phyloP scores from a whole-genome alignment of 2,888 invertebrate genomes.

The Pegoplata infirma region DNA sequence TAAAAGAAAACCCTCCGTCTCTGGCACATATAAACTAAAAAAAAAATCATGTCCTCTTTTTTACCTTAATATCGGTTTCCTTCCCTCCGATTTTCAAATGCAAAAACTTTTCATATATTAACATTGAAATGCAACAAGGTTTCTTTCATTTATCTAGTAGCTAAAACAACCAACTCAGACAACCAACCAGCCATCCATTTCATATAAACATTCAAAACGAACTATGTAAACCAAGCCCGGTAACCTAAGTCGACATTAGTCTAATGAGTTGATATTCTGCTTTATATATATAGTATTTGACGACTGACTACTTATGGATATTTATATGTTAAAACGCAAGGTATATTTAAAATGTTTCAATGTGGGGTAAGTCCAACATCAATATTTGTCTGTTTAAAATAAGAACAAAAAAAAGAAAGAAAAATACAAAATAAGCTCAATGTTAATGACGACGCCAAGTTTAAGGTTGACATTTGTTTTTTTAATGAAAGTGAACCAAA shows the following conservation, averaged over 20 bases:
- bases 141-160: constrained; percentile 9
- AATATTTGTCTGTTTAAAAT: constrained; percentile 30
- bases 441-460: constrained; percentile 31
- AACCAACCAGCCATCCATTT: constrained; percentile 2
- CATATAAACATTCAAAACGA: too few relatives aligned
- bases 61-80: too few relatives aligned
- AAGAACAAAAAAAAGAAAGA: neutral
- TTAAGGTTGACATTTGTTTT: constrained; percentile 44
- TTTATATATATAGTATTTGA: too few relatives aligned
- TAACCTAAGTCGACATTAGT: constrained; percentile 36
- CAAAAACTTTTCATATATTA: constrained; percentile 24
- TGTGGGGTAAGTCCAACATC: constrained; percentile 44
- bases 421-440: constrained; percentile 12
- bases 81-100: neutral
- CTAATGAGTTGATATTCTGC: constrained; percentile 38
- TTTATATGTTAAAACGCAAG: neutral
- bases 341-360: constrained; percentile 14
- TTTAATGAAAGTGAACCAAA: neutral
- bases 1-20: too few relatives aligned
- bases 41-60: too few relatives aligned
- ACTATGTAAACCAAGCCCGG: neutral
- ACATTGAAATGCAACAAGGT: constrained; percentile 38
- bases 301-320: neutral
- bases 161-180: constrained; percentile 2
- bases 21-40: too few relatives aligned